Evolutionary conservation across 2,888 invertebrate species (phyloP), one percentile per base, ranked within the genome.

Genomic region (Junonia oenone): DNA sequence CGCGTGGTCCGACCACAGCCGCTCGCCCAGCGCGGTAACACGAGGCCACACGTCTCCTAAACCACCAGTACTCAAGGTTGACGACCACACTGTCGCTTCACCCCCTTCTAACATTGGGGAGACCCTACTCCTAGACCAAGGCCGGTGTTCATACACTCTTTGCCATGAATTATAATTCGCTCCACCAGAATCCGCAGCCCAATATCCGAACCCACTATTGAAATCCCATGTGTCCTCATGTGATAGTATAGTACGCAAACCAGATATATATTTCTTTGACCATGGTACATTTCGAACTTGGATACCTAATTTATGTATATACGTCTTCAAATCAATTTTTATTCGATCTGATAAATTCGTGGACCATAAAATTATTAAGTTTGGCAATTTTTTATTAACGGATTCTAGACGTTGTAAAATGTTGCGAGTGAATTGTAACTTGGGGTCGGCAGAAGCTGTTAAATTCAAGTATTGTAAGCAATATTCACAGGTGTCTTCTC

Each of bases 151-250:
- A 75, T 96, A 97, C 15, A 96, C 92, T 27, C 93, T 93, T 73
- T 96, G 96, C 96, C 96, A 97, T 9, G 95, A 94, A 63, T 94
- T 93, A 77, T 95, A 97, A 0, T 95, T 95, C 22, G 94, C 93
- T 67, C 96, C 96, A 53, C 94, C 94, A 0, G 93, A 94, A 52
- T 94, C 94, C 2, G 94, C 93, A 38, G 95, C 85, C 96, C 96
- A 96, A 51, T 92, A 91, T 6, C 95, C 95, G 67, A 93, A 93
- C 0, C 96, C 96, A 68, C 94, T 95, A 72, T 96, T 96, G 63
- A 96, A 90, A 76, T 96, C 95, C 95, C 95, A 95, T 4, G 94
- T 94, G 69, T 96, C 95, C 50, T 95, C 95, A 75, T 96, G 95
- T 6, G 96, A 96, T 60, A 96, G 83, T 50, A 97, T 93, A 45